These are phyloP conservation scores for Epinephelus awoara DNA, from an alignment of 2,797 vertebrate species.

Conservation along the genomic window DNA sequence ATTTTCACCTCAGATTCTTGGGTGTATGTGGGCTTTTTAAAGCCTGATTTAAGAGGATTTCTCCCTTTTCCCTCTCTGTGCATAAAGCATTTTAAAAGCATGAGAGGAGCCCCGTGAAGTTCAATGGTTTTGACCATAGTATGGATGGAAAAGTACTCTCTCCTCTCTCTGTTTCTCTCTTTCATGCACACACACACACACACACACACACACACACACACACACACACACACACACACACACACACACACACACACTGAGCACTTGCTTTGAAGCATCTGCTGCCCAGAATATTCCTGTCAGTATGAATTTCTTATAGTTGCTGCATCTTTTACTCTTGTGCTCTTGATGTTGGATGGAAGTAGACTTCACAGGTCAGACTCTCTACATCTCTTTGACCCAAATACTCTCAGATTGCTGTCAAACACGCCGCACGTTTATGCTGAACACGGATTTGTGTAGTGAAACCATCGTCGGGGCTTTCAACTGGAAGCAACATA, in stretches of 20 bases:
- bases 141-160: slow-evolving; percentile 29
- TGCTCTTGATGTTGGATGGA: slow-evolving; percentile 47
- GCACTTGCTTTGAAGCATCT: slow-evolving; percentile 64
- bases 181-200: slow-evolving; percentile 5
- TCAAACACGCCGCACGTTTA: slow-evolving; percentile 31
- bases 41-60: slow-evolving; percentile 18
- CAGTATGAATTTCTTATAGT: slow-evolving; percentile 56
- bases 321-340: slow-evolving; percentile 52
- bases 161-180: not conserved
- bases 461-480: slow-evolving; percentile 1
- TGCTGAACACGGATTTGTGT: slow-evolving; percentile 21
- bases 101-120: not conserved
- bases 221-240: slow-evolving; percentile 26
- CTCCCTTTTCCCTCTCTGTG: slow-evolving; percentile 3
- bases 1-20: not conserved
- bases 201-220: slow-evolving; percentile 33
- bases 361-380: slow-evolving; percentile 57
- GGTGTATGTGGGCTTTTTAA: not conserved
- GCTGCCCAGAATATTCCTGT: slow-evolving; percentile 53
- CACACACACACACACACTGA: slow-evolving; percentile 38
- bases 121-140: slow-evolving; percentile 46
- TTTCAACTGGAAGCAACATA: slow-evolving; percentile 11
- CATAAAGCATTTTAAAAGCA: slow-evolving; percentile 42
- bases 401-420: slow-evolving; percentile 54
- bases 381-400: slow-evolving; percentile 52